Evolutionary conservation across 2,888 invertebrate genomes (phyloP).

Genomic region (Aromia moschata): DNA sequence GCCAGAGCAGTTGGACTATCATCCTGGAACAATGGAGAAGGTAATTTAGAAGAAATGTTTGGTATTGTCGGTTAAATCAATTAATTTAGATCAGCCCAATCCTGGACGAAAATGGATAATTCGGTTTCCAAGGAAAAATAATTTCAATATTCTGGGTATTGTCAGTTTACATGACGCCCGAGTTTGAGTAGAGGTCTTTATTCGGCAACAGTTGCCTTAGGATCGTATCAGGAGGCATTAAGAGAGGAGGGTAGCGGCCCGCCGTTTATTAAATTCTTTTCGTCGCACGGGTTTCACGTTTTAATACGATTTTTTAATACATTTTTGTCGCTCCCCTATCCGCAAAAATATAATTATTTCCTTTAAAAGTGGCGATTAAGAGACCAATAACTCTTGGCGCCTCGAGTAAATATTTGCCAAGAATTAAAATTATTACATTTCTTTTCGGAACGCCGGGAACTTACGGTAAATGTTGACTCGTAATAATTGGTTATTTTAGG

Average conservation of each 20-base stretch:
- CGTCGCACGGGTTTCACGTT: not conserved
- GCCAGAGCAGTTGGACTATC: conserved; percentile 37
- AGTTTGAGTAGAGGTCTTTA: no score
- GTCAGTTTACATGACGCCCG: no score
- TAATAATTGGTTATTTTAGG: conserved; percentile 14
- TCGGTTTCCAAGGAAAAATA: no score
- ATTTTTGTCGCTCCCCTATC: not conserved
- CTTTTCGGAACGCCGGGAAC: conserved; percentile 13
- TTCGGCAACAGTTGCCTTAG: no score
- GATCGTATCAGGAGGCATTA: not conserved
- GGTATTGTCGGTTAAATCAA: no score
- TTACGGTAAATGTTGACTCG: conserved; percentile 17
- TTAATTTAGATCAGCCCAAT: no score
- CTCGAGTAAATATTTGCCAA: conserved; percentile 18
- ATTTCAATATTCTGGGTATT: no score
- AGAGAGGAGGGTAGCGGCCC: not conserved
- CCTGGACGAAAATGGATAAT: no score
- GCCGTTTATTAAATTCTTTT: not conserved
- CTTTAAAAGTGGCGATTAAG: conserved; percentile 8
- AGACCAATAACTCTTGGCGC: conserved; percentile 7
- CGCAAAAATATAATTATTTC: conserved; percentile 15
- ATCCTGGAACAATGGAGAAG: conserved; percentile 49
- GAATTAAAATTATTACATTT: conserved; percentile 22
- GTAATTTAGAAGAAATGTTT: not conserved
- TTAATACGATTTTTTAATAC: no score